Evolutionary conservation across 1,140 invertebrate species (phyloP).

Genomic region (Drosophila ironensis): DNA sequence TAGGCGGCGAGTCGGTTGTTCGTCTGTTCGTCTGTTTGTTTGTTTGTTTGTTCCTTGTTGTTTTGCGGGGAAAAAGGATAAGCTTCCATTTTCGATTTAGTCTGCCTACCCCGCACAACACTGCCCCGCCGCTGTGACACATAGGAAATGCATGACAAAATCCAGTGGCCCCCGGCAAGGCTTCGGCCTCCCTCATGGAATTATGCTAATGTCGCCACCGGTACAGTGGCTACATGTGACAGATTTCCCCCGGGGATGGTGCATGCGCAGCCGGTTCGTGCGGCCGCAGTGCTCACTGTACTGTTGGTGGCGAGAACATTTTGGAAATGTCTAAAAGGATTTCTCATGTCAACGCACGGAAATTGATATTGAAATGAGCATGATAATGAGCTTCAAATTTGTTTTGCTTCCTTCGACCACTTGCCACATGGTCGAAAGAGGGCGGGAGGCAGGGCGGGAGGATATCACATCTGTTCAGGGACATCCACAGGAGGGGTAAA

Average conservation of each 20-base stretch:
- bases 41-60: background rate
- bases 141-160: constrained; percentile 25
- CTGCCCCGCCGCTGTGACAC: constrained; percentile 12
- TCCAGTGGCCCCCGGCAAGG: background rate
- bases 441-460: too few species aligned
- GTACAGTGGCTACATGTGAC: background rate
- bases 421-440: background rate
- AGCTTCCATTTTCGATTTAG: constrained; percentile 6
- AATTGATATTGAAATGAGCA: constrained; percentile 69
- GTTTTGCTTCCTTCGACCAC: constrained; percentile 20
- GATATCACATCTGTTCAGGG: constrained; percentile 7
- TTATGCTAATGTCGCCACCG: constrained; percentile 13
- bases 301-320: background rate
- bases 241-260: constrained; percentile 3
- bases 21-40: too few species aligned
- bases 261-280: background rate
- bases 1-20: too few species aligned
- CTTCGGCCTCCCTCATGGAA: background rate
- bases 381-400: constrained; percentile 66
- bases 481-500: background rate
- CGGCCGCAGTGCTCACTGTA: constrained; percentile 5
- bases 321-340: constrained; percentile 54
- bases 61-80: background rate
- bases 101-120: background rate
- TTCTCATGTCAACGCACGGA: constrained; percentile 48